Evolutionary conservation across 2,888 invertebrate genomes (phyloP).

Genomic region (Phorcus lineatus): DNA sequence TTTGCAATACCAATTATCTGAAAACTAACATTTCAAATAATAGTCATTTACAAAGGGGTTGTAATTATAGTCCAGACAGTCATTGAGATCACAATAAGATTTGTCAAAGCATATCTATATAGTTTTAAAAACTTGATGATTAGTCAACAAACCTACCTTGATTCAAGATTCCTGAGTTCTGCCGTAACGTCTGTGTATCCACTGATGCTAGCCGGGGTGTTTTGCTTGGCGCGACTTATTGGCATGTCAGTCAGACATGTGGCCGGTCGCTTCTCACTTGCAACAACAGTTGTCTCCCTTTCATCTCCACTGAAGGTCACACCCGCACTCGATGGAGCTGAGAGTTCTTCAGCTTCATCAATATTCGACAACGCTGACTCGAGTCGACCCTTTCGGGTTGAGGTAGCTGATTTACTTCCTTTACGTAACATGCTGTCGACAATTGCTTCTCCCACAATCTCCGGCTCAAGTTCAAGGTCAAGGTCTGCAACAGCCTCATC

Average conservation of each 20-base stretch:
- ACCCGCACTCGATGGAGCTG: background rate
- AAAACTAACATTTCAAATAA: too few relatives aligned
- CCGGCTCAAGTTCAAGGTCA: conserved; percentile 17
- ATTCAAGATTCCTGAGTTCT: background rate
- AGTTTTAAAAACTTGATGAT: too few relatives aligned
- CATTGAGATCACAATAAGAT: too few relatives aligned
- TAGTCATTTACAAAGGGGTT: too few relatives aligned
- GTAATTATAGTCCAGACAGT: too few relatives aligned
- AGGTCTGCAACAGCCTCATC: background rate
- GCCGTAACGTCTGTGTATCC: background rate
- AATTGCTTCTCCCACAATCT: background rate
- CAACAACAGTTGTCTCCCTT: background rate
- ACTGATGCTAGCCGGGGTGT: conserved; percentile 1
- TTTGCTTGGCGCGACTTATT: background rate
- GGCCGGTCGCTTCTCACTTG: background rate
- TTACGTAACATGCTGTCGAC: background rate
- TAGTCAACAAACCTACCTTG: background rate
- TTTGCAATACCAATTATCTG: too few relatives aligned
- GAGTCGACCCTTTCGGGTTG: background rate
- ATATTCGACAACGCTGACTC: conserved; percentile 5
- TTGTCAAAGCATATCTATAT: too few relatives aligned
- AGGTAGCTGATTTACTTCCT: background rate
- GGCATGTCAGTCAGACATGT: background rate
- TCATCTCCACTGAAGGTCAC: background rate
- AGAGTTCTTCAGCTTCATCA: background rate